These are phyloP conservation scores for Pocillopora verrucosa DNA, from an alignment of 64 coral and sea anemone genomes.

Conservation along the genomic window DNA sequence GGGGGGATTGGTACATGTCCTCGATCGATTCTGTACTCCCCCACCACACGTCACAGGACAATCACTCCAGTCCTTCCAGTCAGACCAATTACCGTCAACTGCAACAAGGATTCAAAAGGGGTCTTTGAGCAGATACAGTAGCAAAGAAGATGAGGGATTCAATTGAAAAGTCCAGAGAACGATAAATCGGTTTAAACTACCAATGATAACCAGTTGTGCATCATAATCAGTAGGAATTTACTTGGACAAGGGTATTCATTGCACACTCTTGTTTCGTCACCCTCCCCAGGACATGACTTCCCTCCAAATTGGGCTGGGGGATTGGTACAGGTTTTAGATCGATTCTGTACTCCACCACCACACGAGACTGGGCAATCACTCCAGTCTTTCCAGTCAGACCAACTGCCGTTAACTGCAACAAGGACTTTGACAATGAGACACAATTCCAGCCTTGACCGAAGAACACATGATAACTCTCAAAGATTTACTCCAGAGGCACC, in stretches of 20 bases:
- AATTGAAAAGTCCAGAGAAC: background rate
- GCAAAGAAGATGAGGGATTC: background rate
- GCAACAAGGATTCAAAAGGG: background rate
- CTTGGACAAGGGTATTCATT: constrained; percentile 4
- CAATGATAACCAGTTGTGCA: background rate
- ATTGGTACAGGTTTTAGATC: constrained; percentile 3
- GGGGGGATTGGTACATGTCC: constrained; percentile 15
- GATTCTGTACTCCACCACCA: constrained; percentile 13
- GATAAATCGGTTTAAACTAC: background rate
- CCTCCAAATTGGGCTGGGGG: constrained; percentile 26
- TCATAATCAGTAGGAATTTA: background rate
- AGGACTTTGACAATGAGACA: background rate
- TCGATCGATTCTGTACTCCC: constrained; percentile 17
- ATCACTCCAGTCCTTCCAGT: constrained; percentile 26
- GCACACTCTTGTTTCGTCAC: background rate
- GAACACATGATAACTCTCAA: no score
- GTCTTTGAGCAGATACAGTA: no score
- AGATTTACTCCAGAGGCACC: no score
- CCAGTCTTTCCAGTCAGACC: constrained; percentile 25
- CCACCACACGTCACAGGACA: constrained; percentile 29
- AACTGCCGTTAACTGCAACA: constrained; percentile 2
- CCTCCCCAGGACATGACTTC: background rate
- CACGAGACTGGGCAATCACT: constrained; percentile 7
- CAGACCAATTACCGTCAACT: constrained; percentile 48
- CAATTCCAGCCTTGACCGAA: no score